Evolutionary conservation across 2,888 invertebrate species (phyloP), one percentile per base, ranked within the genome.

Genomic region (Caenorhabditis sp.): DNA sequence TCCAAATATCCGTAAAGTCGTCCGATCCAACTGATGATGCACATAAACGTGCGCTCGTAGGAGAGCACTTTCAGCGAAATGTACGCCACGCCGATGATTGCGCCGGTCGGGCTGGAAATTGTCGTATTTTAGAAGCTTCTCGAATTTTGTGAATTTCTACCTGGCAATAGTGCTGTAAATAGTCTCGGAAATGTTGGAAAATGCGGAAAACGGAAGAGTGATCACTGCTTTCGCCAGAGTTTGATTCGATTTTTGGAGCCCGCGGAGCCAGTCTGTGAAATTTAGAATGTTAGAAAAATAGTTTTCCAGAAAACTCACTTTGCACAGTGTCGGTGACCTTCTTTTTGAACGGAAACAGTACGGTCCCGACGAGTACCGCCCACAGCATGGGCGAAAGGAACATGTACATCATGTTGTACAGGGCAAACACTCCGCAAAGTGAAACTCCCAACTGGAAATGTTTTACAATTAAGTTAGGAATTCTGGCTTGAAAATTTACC

Each of bases 341-440:
- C 76, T 93, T 92, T 90, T 98, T 98, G 88, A 96, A 93, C 0
- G 98, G 98, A 90, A 96, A 95, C n/a, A 98, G 91, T 39, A 96
- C 94, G 0, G 96, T 95, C n/a, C 99, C 99, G 86, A 96, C 95
- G 32, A 99, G 91, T 66, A 96, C 91, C 0, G 98, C 96, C 98
- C 98, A 99, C 83, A 97, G 92, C 61, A 99, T 90, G 0, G 98
- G 96, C 83, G 95, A 94, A 35, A 98, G 66, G 61, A 89, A 89
- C 85, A 88, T 87, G 73, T 85, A 85, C 59, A 89, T 52, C 83
- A 89, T 85, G 35, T 86, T 92, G 90, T 94, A 95, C 7, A 95
- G 92, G 1, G 94, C 94, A 89, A 93, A 93, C 43, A 93, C 92
- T 15, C 93, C 93, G 37, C 92, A 92, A 22, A 84, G 43, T 15